Evolutionary conservation across 2,888 invertebrate genomes (phyloP), one percentile per base, ranked within the genome.

Genomic region (Sylvicola cinctus): DNA sequence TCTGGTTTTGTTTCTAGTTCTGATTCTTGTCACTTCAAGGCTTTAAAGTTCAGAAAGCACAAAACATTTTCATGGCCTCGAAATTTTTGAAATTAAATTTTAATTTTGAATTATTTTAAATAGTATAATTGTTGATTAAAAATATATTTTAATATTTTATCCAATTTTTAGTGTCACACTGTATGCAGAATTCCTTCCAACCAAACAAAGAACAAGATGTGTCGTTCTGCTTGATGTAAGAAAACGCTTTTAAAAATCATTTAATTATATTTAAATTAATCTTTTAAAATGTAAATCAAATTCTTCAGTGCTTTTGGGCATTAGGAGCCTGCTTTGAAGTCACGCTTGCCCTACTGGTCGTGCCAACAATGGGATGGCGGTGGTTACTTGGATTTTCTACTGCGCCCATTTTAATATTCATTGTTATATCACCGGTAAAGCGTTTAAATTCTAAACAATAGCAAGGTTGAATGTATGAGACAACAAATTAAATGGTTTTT

Each of bases 161-260:
- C 45, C 41, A 25, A 15, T 40, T 58, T 59, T 29, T 65, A 90
- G 88, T 36, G 91, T 93, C 2, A 93, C 91, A 20, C 61, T 95
- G 42, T 93, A 93, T 62, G 88, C 93, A 20, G 93, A 95, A 58
- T 93, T 91, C 65, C 65, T 95, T 38, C 93, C 93, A 8, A 79
- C 85, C 25, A 84, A 84, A 48, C 87, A 90, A 51, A 68, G 93
- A 48, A 90, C 88, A 17, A 90, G 87, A 59, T 93, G 91, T 65
- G 88, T 95, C 32, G 87, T 93, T 25, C 65, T 93, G 44, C 68
- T 93, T 41, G 93, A 93, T 68, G 85, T 88, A 63, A 74, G 78
- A 69, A 4, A 34, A 25, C 25, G 11, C 25, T 25, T 8, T 11
- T 11, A 25, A 25, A 25, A 8, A 11, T 25, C 8, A 11, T 8